phyloP scores from a whole-genome alignment of 2,888 invertebrate genomes.

The Zeuzera pyrina region DNA sequence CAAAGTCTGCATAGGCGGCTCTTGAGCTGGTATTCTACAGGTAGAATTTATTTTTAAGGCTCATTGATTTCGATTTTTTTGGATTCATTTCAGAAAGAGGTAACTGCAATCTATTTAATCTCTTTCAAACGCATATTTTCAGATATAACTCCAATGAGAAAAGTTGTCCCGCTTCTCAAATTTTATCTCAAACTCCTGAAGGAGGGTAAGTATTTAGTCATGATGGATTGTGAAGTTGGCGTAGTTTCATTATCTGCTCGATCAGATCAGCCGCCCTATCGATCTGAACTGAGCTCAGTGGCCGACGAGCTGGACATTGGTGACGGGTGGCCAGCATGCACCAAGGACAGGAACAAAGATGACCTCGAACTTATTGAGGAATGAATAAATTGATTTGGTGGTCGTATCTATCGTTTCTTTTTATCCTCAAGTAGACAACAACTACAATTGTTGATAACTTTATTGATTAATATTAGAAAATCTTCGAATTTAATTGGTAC shows the following conservation, averaged over 20 bases:
- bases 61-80: no score
- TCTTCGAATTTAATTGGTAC: no score
- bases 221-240: slow-evolving; percentile 41
- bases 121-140: no score
- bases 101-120: no score
- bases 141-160: slow-evolving; percentile 16
- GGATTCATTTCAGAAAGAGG: no score
- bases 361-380: slow-evolving; percentile 24
- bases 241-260: slow-evolving; percentile 23
- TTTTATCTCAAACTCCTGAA: slow-evolving; percentile 41
- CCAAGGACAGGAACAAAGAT: slow-evolving; percentile 23
- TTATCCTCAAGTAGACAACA: no score
- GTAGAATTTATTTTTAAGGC: no score
- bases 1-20: no score
- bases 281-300: slow-evolving; percentile 26
- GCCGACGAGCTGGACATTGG: slow-evolving; percentile 26
- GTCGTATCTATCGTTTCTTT: no score
- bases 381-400: slow-evolving; percentile 15
- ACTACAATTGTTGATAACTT: no score
- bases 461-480: no score
- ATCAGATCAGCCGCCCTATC: slow-evolving; percentile 19
- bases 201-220: slow-evolving; percentile 34
- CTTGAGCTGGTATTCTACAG: no score
- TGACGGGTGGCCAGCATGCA: slow-evolving; percentile 32
- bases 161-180: slow-evolving; percentile 33